phyloP scores from a whole-genome alignment of 2,113 vertebrate species.

The Lasiurus cinereus region DNA sequence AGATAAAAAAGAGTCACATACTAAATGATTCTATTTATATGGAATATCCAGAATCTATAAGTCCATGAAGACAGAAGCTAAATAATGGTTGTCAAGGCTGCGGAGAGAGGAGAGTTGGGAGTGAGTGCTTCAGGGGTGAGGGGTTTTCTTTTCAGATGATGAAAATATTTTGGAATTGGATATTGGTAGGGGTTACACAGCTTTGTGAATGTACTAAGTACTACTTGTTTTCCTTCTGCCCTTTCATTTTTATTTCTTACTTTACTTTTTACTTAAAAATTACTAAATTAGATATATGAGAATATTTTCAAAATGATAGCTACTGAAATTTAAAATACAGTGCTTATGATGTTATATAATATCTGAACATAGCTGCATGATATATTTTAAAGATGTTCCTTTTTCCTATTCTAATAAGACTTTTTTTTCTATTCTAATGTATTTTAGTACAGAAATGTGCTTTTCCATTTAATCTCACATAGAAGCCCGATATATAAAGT shows the following conservation, averaged over 20 bases:
- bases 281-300: background rate
- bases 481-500: background rate
- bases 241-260: background rate
- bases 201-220: background rate
- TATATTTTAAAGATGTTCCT: background rate
- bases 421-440: slow-evolving; percentile 20
- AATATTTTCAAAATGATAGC: background rate
- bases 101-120: background rate
- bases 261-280: background rate
- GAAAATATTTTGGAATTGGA: background rate
- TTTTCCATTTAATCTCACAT: slow-evolving; percentile 29
- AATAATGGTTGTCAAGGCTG: background rate
- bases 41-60: slow-evolving; percentile 10
- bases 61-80: background rate
- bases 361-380: background rate
- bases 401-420: background rate
- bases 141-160: background rate
- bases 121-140: background rate
- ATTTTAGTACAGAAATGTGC: background rate
- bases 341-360: background rate
- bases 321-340: background rate
- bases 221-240: background rate
- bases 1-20: background rate
- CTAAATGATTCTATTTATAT: background rate
- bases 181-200: background rate